phyloP scores from a whole-genome alignment of 2,888 invertebrate genomes.

The Lithophane semibrunnea region DNA sequence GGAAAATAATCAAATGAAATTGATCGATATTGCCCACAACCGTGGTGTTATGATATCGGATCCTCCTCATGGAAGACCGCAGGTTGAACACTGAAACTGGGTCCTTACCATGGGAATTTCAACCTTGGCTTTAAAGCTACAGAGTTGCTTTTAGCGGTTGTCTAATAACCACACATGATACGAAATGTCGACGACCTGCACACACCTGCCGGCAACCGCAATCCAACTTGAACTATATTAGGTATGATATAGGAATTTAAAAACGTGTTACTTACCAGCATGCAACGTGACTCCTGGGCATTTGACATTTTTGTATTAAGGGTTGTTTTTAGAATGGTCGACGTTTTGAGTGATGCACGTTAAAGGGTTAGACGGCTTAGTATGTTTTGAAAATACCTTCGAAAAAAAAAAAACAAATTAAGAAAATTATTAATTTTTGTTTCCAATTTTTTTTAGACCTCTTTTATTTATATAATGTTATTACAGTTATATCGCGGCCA shows the following conservation, averaged over 20 bases:
- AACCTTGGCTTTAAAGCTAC: constrained; percentile 8
- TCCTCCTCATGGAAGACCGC: constrained; percentile 65
- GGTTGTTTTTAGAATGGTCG: constrained; percentile 13
- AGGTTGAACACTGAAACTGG: constrained; percentile 69
- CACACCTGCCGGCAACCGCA: constrained; percentile 82
- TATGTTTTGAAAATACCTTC: neutral
- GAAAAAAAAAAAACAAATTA: neutral
- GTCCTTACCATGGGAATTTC: constrained; percentile 23
- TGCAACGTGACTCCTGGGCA: constrained; percentile 53
- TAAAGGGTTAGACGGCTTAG: too few relatives aligned
- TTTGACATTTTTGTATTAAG: constrained; percentile 52
- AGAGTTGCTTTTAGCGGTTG: constrained; percentile 55
- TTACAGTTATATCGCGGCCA: too few relatives aligned
- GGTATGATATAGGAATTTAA: constrained; percentile 72
- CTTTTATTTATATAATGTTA: neutral
- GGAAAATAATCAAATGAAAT: constrained; percentile 66
- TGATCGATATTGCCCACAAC: constrained; percentile 68
- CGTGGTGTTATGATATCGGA: constrained; percentile 71
- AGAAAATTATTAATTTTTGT: neutral
- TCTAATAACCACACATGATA: constrained; percentile 64
- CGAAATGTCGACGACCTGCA: constrained; percentile 82
- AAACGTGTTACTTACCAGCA: constrained; percentile 63
- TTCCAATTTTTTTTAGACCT: accelerated
- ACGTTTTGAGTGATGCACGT: neutral
- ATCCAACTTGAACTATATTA: constrained; percentile 76